Evolutionary conservation across 2,113 vertebrate genomes (phyloP), one percentile per base, ranked within the genome.

Genomic region (Rhipidura dahli): DNA sequence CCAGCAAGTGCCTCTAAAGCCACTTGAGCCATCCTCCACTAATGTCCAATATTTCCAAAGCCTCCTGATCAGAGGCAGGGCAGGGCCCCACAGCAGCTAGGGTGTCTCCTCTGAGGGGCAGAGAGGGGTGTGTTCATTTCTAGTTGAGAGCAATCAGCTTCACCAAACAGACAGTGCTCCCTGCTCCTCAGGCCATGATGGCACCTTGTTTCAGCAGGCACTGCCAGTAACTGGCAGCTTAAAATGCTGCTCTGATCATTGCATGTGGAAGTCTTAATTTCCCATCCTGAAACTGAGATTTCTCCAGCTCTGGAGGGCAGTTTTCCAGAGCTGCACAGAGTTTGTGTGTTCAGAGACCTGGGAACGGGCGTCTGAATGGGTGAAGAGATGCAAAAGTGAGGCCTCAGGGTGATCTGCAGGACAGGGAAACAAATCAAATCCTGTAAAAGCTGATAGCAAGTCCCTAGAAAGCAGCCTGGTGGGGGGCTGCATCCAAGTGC

Each of bases 111-210:
- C 28, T 0, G 1, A 24, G 9, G 13, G 4, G 3, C 9, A 19
- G n/a, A 39, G 33, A 39, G 31, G 16, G 4, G 2, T 40, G 10
- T 0, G 0, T 23, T 82, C 2, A 2, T 31, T 66, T 82, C 39
- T 13, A 13, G 11, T 49, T 51, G 35, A 49, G 28, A 37, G 17
- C 26, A 61, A 24, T 15, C 17, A 40, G 15, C 39, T 63, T 69
- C 40, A 27, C 45, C 37, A 64, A 63, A 33, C 5, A 77, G 15
- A 24, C 19, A 33, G 60, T n/a, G 33, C 24, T 90, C 23, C 17
- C 35, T 35, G 44, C 22, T 39, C 33, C 16, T 64, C 30, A 24
- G 66, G 69, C 68, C 39, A 26, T 1, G 7, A 19, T 28, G 14
- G 49, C 7, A 2, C 28, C 24, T 76, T 33, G 4, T 50, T 59